Evolutionary conservation across 1,140 invertebrate genomes (phyloP).

Genomic region (Zaprionus lachaisei): DNA sequence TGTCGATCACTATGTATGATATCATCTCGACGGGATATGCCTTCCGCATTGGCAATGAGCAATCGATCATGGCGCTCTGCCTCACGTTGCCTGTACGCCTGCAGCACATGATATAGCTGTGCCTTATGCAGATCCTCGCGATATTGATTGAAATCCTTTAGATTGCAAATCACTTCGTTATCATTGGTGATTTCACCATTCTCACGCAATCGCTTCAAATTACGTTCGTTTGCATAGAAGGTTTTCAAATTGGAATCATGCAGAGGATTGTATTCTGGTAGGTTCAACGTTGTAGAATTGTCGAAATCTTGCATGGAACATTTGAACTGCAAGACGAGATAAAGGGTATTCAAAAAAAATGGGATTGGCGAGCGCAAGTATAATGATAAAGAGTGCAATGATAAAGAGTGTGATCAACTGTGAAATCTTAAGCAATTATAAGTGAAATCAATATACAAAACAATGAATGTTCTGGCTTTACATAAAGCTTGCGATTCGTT

Average conservation of each 20-base stretch:
- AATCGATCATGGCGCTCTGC: constrained; percentile 71
- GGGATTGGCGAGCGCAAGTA: too few species aligned
- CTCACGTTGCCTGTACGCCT: constrained; percentile 70
- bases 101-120: constrained; percentile 73
- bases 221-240: constrained; percentile 74
- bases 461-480: too few species aligned
- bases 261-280: constrained; percentile 77
- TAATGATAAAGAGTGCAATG: too few species aligned
- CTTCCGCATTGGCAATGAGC: constrained; percentile 72
- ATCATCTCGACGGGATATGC: constrained; percentile 70
- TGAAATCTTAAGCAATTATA: too few species aligned
- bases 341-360: background rate
- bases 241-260: constrained; percentile 79
- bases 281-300: constrained; percentile 52
- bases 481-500: too few species aligned
- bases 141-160: constrained; percentile 81
- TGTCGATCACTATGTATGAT: constrained; percentile 54
- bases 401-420: too few species aligned
- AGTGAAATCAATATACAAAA: too few species aligned
- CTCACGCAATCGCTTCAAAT: constrained; percentile 71
- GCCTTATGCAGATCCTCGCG: constrained; percentile 82
- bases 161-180: constrained; percentile 81
- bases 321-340: constrained; percentile 52
- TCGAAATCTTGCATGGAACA: constrained; percentile 74
- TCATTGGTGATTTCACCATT: constrained; percentile 77